phyloP scores from a whole-genome alignment of 1,140 invertebrate genomes.

The Nebria ingens region DNA sequence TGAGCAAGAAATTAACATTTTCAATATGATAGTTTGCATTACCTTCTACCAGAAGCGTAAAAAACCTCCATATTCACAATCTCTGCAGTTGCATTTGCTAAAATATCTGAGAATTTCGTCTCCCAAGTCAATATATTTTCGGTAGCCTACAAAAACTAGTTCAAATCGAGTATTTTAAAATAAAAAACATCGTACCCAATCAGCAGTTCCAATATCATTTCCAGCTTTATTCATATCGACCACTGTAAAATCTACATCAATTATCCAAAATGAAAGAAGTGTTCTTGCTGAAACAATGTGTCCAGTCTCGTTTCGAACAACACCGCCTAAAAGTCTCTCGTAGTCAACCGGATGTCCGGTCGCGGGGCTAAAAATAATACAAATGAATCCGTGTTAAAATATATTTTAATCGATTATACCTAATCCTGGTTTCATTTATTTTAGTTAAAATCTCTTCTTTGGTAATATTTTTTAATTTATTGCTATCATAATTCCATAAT shows the following conservation, averaged over 20 bases:
- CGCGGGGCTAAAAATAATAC: conserved; percentile 39
- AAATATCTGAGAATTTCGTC: conserved; percentile 42
- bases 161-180: not conserved
- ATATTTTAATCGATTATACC: conserved; percentile 11
- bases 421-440: conserved; percentile 44
- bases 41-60: conserved; percentile 56
- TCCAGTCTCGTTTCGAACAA: conserved; percentile 45
- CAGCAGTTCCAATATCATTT: conserved; percentile 59
- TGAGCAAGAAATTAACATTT: conserved; percentile 22
- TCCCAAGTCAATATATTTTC: conserved; percentile 55
- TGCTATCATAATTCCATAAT: conserved; percentile 53
- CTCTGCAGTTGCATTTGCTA: conserved; percentile 34
- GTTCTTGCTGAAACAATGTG: conserved; percentile 52
- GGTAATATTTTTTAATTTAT: conserved; percentile 42
- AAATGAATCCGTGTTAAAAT: not conserved
- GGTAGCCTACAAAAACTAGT: conserved; percentile 39
- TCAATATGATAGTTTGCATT: conserved; percentile 7
- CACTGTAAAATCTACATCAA: conserved; percentile 53
- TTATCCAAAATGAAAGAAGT: conserved; percentile 50
- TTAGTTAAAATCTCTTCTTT: conserved; percentile 49
- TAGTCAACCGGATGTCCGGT: conserved; percentile 56
- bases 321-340: conserved; percentile 49
- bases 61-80: conserved; percentile 38
- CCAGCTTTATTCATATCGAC: conserved; percentile 52
- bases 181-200: conserved; percentile 44